Conservation (phyloP, 2,113 vertebrate genomes). For the Peromyscus polionotus region DNA sequence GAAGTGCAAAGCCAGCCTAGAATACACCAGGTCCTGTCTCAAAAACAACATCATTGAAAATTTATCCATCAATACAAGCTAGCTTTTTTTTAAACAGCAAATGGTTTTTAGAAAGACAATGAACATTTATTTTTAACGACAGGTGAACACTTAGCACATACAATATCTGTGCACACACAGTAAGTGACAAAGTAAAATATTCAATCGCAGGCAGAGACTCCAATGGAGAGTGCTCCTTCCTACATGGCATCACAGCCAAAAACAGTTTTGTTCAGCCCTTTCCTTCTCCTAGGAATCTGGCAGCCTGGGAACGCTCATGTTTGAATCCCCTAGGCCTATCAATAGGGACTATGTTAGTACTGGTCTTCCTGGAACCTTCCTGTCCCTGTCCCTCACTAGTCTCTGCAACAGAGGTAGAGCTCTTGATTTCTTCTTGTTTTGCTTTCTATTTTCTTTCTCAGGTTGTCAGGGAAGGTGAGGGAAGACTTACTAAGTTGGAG, state of each 20-base stretch:
- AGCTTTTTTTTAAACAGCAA: constrained; percentile 28
- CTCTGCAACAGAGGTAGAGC: not conserved
- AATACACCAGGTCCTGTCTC: not conserved
- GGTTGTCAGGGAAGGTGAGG: not conserved
- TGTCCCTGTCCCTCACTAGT: not conserved
- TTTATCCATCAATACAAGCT: not conserved
- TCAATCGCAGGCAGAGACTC: not conserved
- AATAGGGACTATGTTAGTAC: not conserved
- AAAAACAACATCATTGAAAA: not conserved
- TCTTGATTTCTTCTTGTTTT: not conserved
- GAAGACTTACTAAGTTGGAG: not conserved
- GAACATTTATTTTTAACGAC: constrained; percentile 29
- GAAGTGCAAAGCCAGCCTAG: not conserved
- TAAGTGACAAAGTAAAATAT: constrained; percentile 18
- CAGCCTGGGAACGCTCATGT: not conserved
- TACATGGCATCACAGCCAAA: not conserved
- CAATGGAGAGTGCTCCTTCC: not conserved
- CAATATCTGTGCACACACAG: not conserved
- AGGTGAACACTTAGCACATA: not conserved
- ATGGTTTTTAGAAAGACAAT: not conserved
- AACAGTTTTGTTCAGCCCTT: not conserved
- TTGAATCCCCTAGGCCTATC: not conserved
- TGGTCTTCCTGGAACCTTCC: not conserved
- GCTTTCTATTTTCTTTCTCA: not conserved
- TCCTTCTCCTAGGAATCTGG: constrained; percentile 33